phyloP scores from a whole-genome alignment of 2,797 vertebrate genomes.

The Echeneis naucrates region DNA sequence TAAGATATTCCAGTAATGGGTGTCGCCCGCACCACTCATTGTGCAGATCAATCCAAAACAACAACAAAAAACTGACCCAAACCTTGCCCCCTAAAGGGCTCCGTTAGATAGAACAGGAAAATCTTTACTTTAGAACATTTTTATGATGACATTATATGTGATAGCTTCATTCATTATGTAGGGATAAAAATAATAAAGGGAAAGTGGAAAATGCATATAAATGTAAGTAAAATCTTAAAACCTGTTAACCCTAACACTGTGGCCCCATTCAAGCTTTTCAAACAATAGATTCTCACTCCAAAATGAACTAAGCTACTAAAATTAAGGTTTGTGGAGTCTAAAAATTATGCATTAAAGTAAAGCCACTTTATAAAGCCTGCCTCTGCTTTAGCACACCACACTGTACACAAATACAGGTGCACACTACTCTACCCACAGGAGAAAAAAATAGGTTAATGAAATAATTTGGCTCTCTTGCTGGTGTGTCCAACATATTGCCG shows the following conservation, averaged over 20 bases:
- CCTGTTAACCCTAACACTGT: not conserved
- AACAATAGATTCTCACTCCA: not conserved
- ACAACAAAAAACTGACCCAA: too few relatives aligned
- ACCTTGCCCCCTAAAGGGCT: too few relatives aligned
- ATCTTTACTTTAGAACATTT: not conserved
- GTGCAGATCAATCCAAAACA: too few relatives aligned
- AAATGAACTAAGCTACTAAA: not conserved
- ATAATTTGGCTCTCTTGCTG: constrained; percentile 22
- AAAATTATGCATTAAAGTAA: constrained; percentile 3
- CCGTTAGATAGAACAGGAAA: not conserved
- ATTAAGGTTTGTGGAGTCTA: not conserved
- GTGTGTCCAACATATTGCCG: constrained; percentile 29
- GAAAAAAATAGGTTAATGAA: constrained; percentile 14
- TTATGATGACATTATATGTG: not conserved
- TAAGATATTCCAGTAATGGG: too few relatives aligned
- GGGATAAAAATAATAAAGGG: too few relatives aligned
- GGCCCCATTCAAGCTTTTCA: not conserved
- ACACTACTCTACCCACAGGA: not conserved
- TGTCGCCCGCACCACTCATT: too few relatives aligned
- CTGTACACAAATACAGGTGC: constrained; percentile 1
- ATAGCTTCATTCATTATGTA: not conserved
- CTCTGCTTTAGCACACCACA: constrained; percentile 8
- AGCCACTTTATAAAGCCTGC: constrained; percentile 7
- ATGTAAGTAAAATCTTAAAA: too few relatives aligned
- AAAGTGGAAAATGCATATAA: too few relatives aligned